Conservation (phyloP, 1,140 invertebrate species). For the Drosophila micromelanica region DNA sequence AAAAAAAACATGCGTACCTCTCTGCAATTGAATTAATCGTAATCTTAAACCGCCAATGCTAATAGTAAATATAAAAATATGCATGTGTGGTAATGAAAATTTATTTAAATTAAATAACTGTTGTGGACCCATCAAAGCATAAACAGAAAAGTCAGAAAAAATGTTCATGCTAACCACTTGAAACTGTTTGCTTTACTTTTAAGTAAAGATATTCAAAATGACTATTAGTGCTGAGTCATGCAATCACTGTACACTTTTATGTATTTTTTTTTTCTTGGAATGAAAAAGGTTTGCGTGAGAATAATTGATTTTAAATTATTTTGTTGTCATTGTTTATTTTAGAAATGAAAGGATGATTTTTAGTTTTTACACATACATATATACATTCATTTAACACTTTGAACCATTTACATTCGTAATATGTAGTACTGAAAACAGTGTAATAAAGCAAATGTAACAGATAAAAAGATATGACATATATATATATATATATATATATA, state of each 20-base stretch:
- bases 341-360: conserved; percentile 56
- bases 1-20: too few species aligned
- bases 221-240: conserved; percentile 46
- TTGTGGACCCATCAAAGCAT: conserved; percentile 21
- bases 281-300: conserved; percentile 55
- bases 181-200: conserved; percentile 56
- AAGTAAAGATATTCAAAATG: conserved; percentile 55
- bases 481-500: too few species aligned
- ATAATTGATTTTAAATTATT: conserved; percentile 59
- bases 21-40: too few species aligned
- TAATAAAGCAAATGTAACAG: neutral
- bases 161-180: conserved; percentile 52
- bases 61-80: conserved; percentile 1
- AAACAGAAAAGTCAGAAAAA: conserved; percentile 33
- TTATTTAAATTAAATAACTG: conserved; percentile 16
- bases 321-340: conserved; percentile 58
- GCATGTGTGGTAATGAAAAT: conserved; percentile 1
- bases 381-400: conserved; percentile 29
- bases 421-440: neutral
- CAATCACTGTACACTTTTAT: conserved; percentile 50
- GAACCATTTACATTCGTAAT: conserved; percentile 17
- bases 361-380: conserved; percentile 15
- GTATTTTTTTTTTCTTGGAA: conserved; percentile 40
- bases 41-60: neutral
- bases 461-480: neutral